phyloP scores from a whole-genome alignment of 2,888 invertebrate genomes.

The Drosophila meridiana region DNA sequence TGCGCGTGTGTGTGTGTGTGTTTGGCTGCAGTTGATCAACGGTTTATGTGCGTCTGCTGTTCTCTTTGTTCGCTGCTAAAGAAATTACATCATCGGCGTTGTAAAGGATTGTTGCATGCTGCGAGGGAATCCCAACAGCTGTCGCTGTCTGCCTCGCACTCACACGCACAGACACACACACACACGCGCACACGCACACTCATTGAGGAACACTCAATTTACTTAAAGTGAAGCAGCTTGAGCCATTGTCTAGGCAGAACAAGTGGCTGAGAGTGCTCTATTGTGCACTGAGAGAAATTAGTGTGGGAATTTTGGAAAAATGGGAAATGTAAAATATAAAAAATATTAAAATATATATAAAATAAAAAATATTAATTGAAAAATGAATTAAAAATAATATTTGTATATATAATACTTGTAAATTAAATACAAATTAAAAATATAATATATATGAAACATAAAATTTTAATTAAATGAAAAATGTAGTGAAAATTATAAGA shows the following conservation, averaged over 20 bases:
- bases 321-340: neutral
- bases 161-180: slow-evolving; percentile 10
- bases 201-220: slow-evolving; percentile 18
- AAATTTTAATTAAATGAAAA: neutral
- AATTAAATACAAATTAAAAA: neutral
- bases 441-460: neutral
- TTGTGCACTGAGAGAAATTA: slow-evolving; percentile 42
- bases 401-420: no score
- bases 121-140: slow-evolving; percentile 76
- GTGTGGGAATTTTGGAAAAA: neutral
- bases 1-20: slow-evolving; percentile 7
- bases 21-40: slow-evolving; percentile 50
- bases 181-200: slow-evolving; percentile 15
- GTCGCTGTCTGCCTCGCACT: slow-evolving; percentile 51
- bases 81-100: slow-evolving; percentile 69
- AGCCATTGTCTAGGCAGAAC: slow-evolving; percentile 69
- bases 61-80: slow-evolving; percentile 51
- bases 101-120: slow-evolving; percentile 68
- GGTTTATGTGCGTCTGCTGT: slow-evolving; percentile 39
- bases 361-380: neutral
- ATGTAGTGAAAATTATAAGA: neutral
- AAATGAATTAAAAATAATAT: neutral
- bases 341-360: neutral
- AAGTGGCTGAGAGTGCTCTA: slow-evolving; percentile 63
- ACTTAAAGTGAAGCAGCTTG: slow-evolving; percentile 44